Conservation (phyloP, 92 coral and sea anemone species). For the Chrysogorgia sp. region DNA sequence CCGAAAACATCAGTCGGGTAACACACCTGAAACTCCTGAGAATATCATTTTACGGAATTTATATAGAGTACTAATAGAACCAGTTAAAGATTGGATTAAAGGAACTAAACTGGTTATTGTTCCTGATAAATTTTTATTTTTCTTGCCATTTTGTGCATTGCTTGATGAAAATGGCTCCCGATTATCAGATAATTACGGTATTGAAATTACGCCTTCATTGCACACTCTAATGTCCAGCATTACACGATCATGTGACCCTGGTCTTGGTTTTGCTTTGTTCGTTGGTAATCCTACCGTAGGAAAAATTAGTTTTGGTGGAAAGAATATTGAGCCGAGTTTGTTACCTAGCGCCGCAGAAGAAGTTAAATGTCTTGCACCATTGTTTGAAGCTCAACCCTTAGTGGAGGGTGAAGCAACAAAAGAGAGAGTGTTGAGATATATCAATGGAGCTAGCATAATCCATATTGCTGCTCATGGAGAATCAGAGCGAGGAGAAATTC, state of each 20-base stretch:
- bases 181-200: conserved; percentile 40
- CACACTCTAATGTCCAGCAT: conserved; percentile 30
- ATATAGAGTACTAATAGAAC: too few species aligned
- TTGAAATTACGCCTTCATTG: conserved; percentile 52
- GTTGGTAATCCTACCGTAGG: conserved; percentile 51
- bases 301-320: conserved; percentile 18
- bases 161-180: conserved; percentile 35
- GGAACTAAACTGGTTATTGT: conserved; percentile 40
- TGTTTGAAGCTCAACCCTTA: conserved; percentile 16
- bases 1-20: not conserved
- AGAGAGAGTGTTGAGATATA: conserved; percentile 13
- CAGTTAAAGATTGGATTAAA: conserved; percentile 3
- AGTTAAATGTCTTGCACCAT: conserved; percentile 25
- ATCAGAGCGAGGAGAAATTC: too few species aligned
- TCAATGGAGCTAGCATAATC: conserved; percentile 41
- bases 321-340: conserved; percentile 30
- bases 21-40: not conserved
- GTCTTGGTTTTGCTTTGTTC: conserved; percentile 37
- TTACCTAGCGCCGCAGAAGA: conserved; percentile 30
- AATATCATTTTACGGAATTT: too few species aligned
- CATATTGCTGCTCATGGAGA: too few species aligned
- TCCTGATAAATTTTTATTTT: conserved; percentile 45
- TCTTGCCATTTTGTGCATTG: conserved; percentile 49
- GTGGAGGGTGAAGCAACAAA: conserved; percentile 1
- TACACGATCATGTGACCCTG: conserved; percentile 24